Evolutionary conservation across 2,888 invertebrate genomes (phyloP).

Genomic region (Leucophenga maculata): DNA sequence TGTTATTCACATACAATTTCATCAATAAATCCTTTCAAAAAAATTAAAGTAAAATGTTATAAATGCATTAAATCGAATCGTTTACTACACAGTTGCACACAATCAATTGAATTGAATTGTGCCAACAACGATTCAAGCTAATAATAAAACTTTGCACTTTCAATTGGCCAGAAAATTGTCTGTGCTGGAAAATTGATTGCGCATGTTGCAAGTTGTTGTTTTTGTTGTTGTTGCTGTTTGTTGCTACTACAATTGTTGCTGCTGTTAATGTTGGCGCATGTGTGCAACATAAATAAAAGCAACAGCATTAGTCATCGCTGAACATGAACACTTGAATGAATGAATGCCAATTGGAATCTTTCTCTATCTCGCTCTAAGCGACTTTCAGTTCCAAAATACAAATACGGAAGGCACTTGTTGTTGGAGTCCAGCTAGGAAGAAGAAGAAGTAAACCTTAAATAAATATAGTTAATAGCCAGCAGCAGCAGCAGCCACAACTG

Average conservation of each 20-base stretch:
- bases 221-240: conserved; percentile 28
- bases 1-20: too few relatives aligned
- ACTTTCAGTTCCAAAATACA: conserved; percentile 35
- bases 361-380: too few relatives aligned
- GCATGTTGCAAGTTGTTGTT: conserved; percentile 4
- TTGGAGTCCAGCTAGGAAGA: not conserved
- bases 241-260: conserved; percentile 27
- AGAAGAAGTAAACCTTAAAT: conserved; percentile 7
- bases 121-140: too few relatives aligned
- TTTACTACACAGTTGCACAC: too few relatives aligned
- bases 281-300: conserved; percentile 60
- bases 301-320: conserved; percentile 61
- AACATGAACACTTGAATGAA: conserved; percentile 34
- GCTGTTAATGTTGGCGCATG: conserved; percentile 45
- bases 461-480: conserved; percentile 7
- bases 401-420: conserved; percentile 40
- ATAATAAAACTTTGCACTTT: conserved; percentile 58
- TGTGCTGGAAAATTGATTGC: conserved; percentile 11
- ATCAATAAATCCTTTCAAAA: too few relatives aligned
- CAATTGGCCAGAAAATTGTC: conserved; percentile 40
- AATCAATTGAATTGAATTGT: too few relatives aligned
- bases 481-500: not conserved
- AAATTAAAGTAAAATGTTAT: too few relatives aligned
- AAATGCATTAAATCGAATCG: too few relatives aligned
- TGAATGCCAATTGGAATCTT: not conserved